Evolutionary conservation across 1,140 invertebrate species (phyloP), one percentile per base, ranked within the genome.

Genomic region (Cephus cinctus): DNA sequence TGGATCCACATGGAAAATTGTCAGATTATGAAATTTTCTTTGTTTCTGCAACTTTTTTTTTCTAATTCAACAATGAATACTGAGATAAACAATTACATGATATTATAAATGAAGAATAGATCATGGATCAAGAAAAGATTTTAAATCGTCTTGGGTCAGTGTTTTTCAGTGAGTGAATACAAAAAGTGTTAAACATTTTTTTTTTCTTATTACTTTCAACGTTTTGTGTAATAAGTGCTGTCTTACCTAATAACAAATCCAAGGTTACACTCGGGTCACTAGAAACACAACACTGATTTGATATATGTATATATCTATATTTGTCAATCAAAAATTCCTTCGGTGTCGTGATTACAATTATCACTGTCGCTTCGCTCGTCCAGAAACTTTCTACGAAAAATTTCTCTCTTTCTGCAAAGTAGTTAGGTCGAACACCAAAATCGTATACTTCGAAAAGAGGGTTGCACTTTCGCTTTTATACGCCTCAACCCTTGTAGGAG

Each of bases 391-490:
- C 42, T 21, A 30, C 11, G 22, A 21, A 30, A 22, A 36, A 18
- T 31, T 39, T 41, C 32, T 27, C 2, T 46, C 34, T 45, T 46
- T 49, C 47, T 21, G 15, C n/a, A 22, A 20, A 45, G 15, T 2
- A 25, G 9, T 49, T 14, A 8, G 22, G 22, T 34, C 11, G 43
- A 32, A 23, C 32, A 30, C 43, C 20, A 54, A 50, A 27, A 15
- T 9, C 25, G 9, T 36, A n/a, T 36, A 18, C 14, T 18, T 15
- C 11, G 2, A 36, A 36, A 36, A 38, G 31, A 50, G 36, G 39
- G 54, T 52, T 54, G 49, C 27, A 27, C 35, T 50, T 42, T 48
- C 20, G 35, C 40, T 63, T 64, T 55, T 64, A 66, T 67, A 66
- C 41, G 12, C 18, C 34, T 1, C 55, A 62, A 59, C 58, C 55